Conservation (phyloP, 2,113 vertebrate genomes). For the Montifringilla adamsi region DNA sequence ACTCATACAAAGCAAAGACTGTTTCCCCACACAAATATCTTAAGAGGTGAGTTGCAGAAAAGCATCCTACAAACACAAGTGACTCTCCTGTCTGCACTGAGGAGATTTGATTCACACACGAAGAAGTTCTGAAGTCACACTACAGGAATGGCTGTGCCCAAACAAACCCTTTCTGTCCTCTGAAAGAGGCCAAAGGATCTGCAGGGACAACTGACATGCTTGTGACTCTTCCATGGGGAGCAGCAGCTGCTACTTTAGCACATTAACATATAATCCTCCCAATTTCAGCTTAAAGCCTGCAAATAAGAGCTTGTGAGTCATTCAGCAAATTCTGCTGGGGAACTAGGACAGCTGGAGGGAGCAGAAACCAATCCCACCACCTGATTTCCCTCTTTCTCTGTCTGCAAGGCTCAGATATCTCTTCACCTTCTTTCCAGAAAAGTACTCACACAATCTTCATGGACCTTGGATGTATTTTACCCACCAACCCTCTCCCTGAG, state of each 20-base stretch:
- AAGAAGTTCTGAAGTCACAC: background rate
- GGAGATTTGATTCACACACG: background rate
- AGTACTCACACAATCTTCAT: background rate
- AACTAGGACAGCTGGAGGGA: conserved; percentile 12
- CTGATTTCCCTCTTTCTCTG: background rate
- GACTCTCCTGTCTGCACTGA: background rate
- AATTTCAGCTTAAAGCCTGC: conserved; percentile 9
- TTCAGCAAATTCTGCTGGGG: background rate
- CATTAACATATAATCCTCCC: background rate
- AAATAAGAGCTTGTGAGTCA: conserved; percentile 40
- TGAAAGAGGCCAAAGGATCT: background rate
- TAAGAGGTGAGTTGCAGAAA: background rate
- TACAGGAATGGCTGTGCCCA: background rate
- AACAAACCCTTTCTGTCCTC: background rate
- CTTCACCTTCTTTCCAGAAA: background rate
- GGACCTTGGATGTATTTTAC: background rate
- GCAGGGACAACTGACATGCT: background rate
- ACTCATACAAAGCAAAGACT: background rate
- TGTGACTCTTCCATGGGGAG: background rate
- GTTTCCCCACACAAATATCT: background rate
- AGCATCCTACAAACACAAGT: background rate
- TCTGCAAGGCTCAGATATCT: background rate
- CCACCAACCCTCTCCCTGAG: rapidly evolving
- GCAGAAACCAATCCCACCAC: background rate
- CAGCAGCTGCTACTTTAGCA: background rate